Base-by-base conservation (phyloP, 2,888 invertebrate species). In the Dione juno region DNA sequence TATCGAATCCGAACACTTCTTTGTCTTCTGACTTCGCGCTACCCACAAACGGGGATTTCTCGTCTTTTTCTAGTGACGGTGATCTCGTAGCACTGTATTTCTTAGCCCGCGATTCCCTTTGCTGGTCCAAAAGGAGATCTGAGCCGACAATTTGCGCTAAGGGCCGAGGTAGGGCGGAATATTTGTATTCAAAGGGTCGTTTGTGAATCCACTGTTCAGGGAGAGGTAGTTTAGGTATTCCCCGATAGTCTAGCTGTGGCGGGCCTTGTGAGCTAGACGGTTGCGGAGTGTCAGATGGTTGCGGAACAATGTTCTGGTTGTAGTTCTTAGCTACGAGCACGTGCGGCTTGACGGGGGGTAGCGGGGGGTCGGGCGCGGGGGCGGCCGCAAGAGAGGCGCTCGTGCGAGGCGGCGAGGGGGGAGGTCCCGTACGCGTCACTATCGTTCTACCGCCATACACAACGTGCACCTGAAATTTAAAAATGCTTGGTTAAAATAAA, bases 41-140 rank as follows among this genome's bases (percentile, higher is more conserved):
- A 28, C 76, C 75, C 13, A 87, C 73, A 69, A 93, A 91, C 9
- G 93, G 93, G 0, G 90, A 89, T 69, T 90, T 93, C 3, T 93
- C 93, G 89, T 93, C 93, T 76, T 92, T 93, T 71, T 93, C 93
- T n/a, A 93, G 77, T 0, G 93, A 93, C 0, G 93, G 93, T 0
- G 93, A 93, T 11, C 93, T 79, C 0, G 93, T 93, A 0, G 90
- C 93, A 67, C 93, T 92, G 74, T 79, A 92, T 71, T 90, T 92
- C 69, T 89, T 91, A 1, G 87, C 82, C n/a, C 88, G 81, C 1
- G 85, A 78, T 65, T 88, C 90, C 57, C 87, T 86, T 3, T 78
- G 79, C 52, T 89, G 75, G 52, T 91, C 90, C 0, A 85, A 85
- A 9, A 88, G 89, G 14, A 90, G 70, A 71, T 89, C 90, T 0